Conservation (phyloP, 2,888 invertebrate species). For the Chloroclysta siterata region DNA sequence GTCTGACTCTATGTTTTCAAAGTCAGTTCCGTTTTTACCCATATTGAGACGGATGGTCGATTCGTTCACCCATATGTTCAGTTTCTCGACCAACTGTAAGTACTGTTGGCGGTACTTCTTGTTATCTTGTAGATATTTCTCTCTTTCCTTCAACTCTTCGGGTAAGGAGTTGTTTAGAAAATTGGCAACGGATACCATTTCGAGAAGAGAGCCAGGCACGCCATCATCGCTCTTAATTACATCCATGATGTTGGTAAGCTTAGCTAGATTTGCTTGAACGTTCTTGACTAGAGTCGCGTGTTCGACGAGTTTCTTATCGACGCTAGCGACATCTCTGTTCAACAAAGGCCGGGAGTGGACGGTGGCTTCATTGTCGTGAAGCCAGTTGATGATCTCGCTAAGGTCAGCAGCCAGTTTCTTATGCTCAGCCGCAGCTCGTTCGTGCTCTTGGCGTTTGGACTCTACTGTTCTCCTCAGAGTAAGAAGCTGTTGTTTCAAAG, state of each 20-base stretch:
- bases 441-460: constrained; percentile 93
- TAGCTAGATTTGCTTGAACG: constrained; percentile 88
- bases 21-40: constrained; percentile 94
- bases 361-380: constrained; percentile 92
- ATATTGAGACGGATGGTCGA: constrained; percentile 91
- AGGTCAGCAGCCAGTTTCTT: constrained; percentile 92
- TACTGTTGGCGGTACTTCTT: constrained; percentile 91
- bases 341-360: constrained; percentile 93
- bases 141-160: constrained; percentile 91
- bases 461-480: constrained; percentile 92
- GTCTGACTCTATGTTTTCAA: constrained; percentile 92
- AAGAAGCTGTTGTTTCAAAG: constrained; percentile 92
- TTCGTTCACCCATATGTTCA: constrained; percentile 93
- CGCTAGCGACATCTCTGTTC: constrained; percentile 91
- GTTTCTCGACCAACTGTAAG: constrained; percentile 89
- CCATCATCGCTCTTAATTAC: constrained; percentile 90
- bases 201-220: constrained; percentile 91
- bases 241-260: constrained; percentile 89
- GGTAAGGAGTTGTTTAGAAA: constrained; percentile 91
- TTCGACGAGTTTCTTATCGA: constrained; percentile 91
- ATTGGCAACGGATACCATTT: constrained; percentile 94
- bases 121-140: constrained; percentile 91
- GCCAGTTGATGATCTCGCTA: constrained; percentile 92
- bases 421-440: constrained; percentile 94
- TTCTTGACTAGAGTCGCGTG: constrained; percentile 88